Base-by-base conservation (phyloP, 2,797 vertebrate genomes). In the Pipistrellus nathusii region DNA sequence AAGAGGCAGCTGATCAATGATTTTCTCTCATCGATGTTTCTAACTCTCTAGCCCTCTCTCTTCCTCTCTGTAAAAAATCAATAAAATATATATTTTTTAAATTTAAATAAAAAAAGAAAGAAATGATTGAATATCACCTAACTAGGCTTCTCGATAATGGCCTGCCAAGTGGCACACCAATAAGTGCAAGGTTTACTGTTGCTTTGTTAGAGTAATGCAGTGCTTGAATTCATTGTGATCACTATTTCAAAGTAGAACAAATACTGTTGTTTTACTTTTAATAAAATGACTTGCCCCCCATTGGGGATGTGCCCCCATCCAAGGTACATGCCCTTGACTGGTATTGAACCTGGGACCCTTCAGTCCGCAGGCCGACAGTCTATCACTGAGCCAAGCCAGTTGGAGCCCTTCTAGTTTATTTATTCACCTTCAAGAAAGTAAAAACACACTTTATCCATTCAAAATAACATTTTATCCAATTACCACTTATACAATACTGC, bases 191-290 rank as follows among this genome's bases (percentile, higher is more conserved):
- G 8, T 35, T 83, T 76, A 23, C 21, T 68, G 6, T 21, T 38
- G 64, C n/a, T 72, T 71, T 46, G n/a, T 53, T 41, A 30, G 83
- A 17, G 38, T 69, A 82, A 91, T 69, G 14, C 7, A 69, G 53
- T 78, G 14, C 23, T 69, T 78, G 44, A 66, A n/a, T 66, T n/a
- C n/a, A 66, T 66, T 66, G 64, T 66, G n/a, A 32, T 32, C 25
- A 62, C 32, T 87, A 51, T 88, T 94, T 83, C 53, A 25, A 84
- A 83, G 35, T 64, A 55, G 77, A 38, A 62, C n/a, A 78, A 88
- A 62, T 78, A 57, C n/a, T 48, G 53, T 72, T 46, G 17, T 44
- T 82, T 94, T 41, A 82, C 30, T 35, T 91, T 77, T 66, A 87
- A 76, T n/a, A 66, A 30, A 81, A 46, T 86, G 48, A 85, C 44